A percentile compares a stretch with the other conserved stretches of the same genome.
phyloP scores from a whole-genome alignment of 2,113 vertebrate species.

The Ceyx margarethae region DNA sequence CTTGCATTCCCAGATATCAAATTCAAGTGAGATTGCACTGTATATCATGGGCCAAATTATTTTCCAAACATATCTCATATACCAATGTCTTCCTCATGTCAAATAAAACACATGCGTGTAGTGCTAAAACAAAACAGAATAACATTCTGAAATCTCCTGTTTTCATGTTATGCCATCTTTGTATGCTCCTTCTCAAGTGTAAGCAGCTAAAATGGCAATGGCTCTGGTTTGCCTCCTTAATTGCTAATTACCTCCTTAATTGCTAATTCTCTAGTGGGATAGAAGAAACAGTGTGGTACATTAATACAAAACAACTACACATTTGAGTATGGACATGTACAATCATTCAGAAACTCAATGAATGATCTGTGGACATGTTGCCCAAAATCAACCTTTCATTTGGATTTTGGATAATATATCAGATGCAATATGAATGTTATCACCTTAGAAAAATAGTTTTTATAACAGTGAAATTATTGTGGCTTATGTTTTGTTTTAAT shows the following conservation, averaged over 20 bases:
- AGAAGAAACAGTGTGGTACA: not conserved
- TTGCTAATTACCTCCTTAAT: not conserved
- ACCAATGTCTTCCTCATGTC: not conserved
- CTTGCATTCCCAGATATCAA: not conserved
- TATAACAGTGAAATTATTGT: not conserved
- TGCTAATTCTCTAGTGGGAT: not conserved
- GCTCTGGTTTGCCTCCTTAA: not conserved
- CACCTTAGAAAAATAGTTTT: not conserved
- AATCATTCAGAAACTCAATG: not conserved
- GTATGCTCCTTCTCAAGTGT: not conserved
- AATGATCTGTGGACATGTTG: not conserved
- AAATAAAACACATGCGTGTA: not conserved
- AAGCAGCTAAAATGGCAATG: not conserved
- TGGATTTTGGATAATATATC: not conserved
- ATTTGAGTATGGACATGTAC: not conserved
- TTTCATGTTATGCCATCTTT: not conserved
- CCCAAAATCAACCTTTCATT: slow-evolving; percentile 19
- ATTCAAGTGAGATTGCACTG: not conserved
- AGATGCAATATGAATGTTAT: not conserved
- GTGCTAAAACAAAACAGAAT: not conserved
- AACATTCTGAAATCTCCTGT: not conserved
- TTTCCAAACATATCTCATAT: not conserved
- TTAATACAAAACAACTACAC: not conserved
- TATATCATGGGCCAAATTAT: not conserved
- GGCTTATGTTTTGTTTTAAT: no score